These are phyloP conservation scores for Acyrthosiphon pisum DNA, from an alignment of 1,140 invertebrate genomes.

Conservation along the genomic window DNA sequence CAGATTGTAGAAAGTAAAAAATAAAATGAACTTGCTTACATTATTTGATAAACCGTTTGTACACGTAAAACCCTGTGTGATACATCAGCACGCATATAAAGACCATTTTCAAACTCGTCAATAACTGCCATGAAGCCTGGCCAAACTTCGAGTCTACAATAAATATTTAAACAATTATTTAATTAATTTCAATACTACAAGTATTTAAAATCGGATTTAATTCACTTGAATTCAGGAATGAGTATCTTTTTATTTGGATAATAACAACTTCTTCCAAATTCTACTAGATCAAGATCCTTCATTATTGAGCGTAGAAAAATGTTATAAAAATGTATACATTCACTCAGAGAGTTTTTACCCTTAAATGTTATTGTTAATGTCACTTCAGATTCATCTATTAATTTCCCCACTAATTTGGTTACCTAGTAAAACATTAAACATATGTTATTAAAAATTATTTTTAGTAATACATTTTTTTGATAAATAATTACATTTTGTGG, in stretches of 20 bases:
- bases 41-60: conserved; percentile 54
- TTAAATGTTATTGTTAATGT: conserved; percentile 70
- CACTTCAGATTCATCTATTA: conserved; percentile 20
- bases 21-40: conserved; percentile 45
- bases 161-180: neutral
- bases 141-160: conserved; percentile 82
- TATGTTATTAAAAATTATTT: neutral
- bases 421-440: neutral
- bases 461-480: neutral
- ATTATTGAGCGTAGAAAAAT: conserved; percentile 83
- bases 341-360: conserved; percentile 69
- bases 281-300: conserved; percentile 75
- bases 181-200: neutral
- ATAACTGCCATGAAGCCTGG: conserved; percentile 86
- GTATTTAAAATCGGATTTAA: conserved; percentile 17
- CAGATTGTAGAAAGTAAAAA: too few species aligned
- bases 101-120: conserved; percentile 83
- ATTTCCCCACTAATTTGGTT: neutral
- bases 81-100: conserved; percentile 86
- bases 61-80: conserved; percentile 83
- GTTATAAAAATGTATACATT: conserved; percentile 88
- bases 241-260: conserved; percentile 74
- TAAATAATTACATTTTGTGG: conserved; percentile 64
- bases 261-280: conserved; percentile 81
- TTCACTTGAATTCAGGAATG: conserved; percentile 76